Conservation (phyloP, 2,888 invertebrate genomes). For the Amiota minor region DNA sequence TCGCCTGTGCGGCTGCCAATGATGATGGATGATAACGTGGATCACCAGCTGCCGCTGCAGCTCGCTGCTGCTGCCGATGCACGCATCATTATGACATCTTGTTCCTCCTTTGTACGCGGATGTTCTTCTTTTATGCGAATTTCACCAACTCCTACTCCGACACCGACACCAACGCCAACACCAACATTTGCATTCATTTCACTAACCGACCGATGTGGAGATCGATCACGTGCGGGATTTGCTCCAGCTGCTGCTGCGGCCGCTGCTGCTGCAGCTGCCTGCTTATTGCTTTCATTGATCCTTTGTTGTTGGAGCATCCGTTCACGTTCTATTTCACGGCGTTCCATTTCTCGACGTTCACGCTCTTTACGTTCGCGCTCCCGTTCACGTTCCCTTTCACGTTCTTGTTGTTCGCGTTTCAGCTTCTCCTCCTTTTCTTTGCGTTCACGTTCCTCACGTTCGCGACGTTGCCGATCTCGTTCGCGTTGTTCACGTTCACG, state of each 20-base stretch:
- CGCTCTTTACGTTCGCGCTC: constrained; percentile 76
- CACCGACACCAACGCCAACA: constrained; percentile 7
- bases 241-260: constrained; percentile 65
- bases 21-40: constrained; percentile 76
- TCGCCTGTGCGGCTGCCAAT: constrained; percentile 71
- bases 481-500: constrained; percentile 73
- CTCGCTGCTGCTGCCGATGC: constrained; percentile 57
- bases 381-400: constrained; percentile 77
- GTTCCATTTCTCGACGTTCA: constrained; percentile 76
- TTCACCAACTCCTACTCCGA: constrained; percentile 42
- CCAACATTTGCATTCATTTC: constrained; percentile 55
- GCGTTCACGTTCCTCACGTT: constrained; percentile 73
- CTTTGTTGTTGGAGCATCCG: constrained; percentile 78
- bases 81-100: constrained; percentile 74
- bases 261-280: constrained; percentile 69
- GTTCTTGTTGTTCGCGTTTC: constrained; percentile 77
- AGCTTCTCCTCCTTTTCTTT: constrained; percentile 75
- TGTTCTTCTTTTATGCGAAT: constrained; percentile 78
- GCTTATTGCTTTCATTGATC: constrained; percentile 75
- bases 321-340: constrained; percentile 78
- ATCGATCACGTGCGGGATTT: constrained; percentile 77
- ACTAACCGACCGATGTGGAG: constrained; percentile 83
- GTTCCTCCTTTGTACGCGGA: constrained; percentile 74
- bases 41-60: constrained; percentile 67
- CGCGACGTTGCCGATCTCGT: constrained; percentile 72